A percentile compares a stretch with the other conserved stretches of the same genome.
Evolutionary conservation across 1,140 invertebrate genomes (phyloP).

Genomic region (Drosophila nannoptera): DNA sequence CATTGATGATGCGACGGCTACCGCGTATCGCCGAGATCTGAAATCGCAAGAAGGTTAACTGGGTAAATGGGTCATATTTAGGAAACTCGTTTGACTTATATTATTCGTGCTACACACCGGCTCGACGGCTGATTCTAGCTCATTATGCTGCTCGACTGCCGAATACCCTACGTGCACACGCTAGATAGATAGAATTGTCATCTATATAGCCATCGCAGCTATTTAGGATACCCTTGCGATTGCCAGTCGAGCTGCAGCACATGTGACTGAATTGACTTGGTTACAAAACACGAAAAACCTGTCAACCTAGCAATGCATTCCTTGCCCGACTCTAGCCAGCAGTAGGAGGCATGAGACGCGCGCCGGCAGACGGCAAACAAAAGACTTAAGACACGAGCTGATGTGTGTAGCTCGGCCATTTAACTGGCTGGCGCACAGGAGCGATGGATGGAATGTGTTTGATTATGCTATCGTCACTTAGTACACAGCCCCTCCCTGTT

Average conservation of each 20-base stretch:
- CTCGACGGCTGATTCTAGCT: constrained; percentile 40
- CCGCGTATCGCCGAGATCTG: constrained; percentile 8
- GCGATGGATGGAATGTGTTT: not conserved
- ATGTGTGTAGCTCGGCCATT: not conserved
- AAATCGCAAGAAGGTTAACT: constrained; percentile 45
- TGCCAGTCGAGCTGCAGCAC: not conserved
- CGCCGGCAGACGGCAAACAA: constrained; percentile 9
- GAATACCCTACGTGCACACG: constrained; percentile 4
- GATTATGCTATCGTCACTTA: constrained; percentile 1
- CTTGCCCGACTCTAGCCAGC: constrained; percentile 13
- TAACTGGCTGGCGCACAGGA: constrained; percentile 21
- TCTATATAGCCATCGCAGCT: not conserved
- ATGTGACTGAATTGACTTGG: constrained; percentile 5
- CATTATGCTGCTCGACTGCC: not conserved
- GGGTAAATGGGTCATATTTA: constrained; percentile 76
- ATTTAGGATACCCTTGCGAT: not conserved
- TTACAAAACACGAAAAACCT: constrained; percentile 49
- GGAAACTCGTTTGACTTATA: constrained; percentile 66
- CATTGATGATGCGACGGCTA: constrained; percentile 22
- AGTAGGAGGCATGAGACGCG: constrained; percentile 2
- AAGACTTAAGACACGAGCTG: constrained; percentile 38
- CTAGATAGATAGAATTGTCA: too few species aligned
- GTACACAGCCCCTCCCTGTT: not conserved
- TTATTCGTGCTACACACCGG: constrained; percentile 30
- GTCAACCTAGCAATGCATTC: constrained; percentile 28